These are phyloP conservation scores for Onychomys torridus DNA, from an alignment of 2,797 vertebrate genomes.

Conservation along the genomic window DNA sequence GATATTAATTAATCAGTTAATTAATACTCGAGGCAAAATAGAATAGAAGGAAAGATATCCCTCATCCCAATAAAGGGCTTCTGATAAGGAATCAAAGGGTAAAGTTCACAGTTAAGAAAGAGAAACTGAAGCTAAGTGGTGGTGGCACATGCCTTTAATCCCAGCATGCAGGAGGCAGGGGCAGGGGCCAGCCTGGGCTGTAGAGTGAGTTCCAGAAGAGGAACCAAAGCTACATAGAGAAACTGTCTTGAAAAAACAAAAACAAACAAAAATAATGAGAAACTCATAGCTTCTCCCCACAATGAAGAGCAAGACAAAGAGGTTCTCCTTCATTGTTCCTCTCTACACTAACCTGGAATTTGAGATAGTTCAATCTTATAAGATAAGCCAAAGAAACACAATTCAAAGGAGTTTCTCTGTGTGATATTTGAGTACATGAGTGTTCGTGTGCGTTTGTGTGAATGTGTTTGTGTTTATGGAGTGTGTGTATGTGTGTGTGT, in stretches of 20 bases:
- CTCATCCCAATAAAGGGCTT: background rate
- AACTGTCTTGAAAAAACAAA: too few relatives aligned
- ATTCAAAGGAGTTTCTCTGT: background rate
- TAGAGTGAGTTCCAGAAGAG: too few relatives aligned
- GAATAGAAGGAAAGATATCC: background rate
- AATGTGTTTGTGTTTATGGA: too few relatives aligned
- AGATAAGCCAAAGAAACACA: background rate
- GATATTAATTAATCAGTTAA: background rate
- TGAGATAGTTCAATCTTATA: background rate
- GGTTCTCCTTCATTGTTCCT: background rate
- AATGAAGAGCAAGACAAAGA: background rate
- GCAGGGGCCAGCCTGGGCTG: too few relatives aligned
- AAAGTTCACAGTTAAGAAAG: background rate
- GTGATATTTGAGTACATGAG: background rate
- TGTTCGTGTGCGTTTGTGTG: too few relatives aligned
- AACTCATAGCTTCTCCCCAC: background rate
- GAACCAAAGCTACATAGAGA: too few relatives aligned
- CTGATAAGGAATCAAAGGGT: background rate
- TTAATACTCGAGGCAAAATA: background rate
- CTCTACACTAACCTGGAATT: background rate
- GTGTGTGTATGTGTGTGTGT: background rate
- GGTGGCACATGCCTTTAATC: too few relatives aligned
- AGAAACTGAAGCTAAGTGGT: too few relatives aligned
- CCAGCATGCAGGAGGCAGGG: too few relatives aligned
- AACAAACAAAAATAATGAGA: background rate